Base-by-base conservation (phyloP, 2,888 invertebrate genomes). In the Leptinotarsa rubiginosa region DNA sequence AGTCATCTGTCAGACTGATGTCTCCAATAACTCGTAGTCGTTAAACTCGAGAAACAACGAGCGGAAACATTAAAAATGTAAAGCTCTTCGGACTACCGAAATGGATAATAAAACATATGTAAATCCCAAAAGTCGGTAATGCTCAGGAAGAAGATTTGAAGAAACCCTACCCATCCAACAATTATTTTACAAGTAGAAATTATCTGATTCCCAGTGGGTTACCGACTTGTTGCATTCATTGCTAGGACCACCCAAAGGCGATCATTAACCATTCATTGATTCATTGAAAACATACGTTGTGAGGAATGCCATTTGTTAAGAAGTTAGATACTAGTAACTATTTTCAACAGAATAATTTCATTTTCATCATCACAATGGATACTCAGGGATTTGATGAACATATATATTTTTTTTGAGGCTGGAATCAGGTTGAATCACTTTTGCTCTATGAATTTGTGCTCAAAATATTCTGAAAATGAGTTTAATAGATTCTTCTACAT, bases 71-170 rank as follows among this genome's bases (percentile, higher is more conserved):
- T 67, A 41, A 73, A 76, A 70, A 74, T 74, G 72, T 77, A 74
- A 77, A 74, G 72, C 76, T 73, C 49, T 69, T 52, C 52, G 52
- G 74, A 54, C 52, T 67, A 73, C 70, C 71, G 64, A 52, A 49
- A 72, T 52, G 74, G 69, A 75, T 72, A 77, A 77, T 74, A 74
- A 75, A 75, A 77, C 77, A 75, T 77, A 75, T 77, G 75, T 77
- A 77, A 76, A 76, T 77, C 65, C 50, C 56, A 41, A 54, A 68
- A 66, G 66, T 66, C 52, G 56, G 41, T 70, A 49, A 22, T 47
- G n/a, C 47, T 71, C 62, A 62, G 62, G 31, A 18, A 20, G 54
- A 25, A 73, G 72, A 73, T 73, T 64, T 41, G 31, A 41, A 31
- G 4, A 31, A 31, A 31, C 41, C 62, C 18, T 16, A 62, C 31